Base-by-base conservation (phyloP, 2,888 invertebrate species). In the Pyrgus malvae region DNA sequence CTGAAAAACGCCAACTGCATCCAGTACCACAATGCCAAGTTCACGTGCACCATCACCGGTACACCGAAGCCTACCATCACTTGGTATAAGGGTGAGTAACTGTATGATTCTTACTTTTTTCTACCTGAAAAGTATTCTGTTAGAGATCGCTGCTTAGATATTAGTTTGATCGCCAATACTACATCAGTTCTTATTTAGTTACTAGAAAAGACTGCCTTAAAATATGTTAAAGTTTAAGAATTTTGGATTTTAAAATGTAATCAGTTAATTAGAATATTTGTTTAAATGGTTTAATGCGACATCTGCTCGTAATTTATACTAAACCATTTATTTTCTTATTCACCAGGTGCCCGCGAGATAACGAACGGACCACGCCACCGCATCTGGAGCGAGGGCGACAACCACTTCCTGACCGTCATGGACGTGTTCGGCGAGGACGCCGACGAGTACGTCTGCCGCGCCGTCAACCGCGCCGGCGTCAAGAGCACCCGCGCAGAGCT, bases 401-500 rank as follows among this genome's bases (percentile, higher is more conserved):
- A 92, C 60, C 95, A 98, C 75, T 95, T 94, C 77, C 92, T 99
- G 14, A 94, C 96, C 0, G 96, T 99, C 14, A 95, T 95, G 75
- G 98, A 99, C 71, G 96, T 99, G 2, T 98, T 95, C 81, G 98
- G 98, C 0, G 99, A 99, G 79, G 99, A 99, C 84, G 98, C 98
- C 0, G 99, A 99, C 83, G 99, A 99, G 82, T 99, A 99, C 80
- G 95, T 97, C 8, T 98, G 98, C 76, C 93, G 98, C 53, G 99
- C 99, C 1, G 95, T 95, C 59, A 99, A 99, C 90, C 94, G 95
- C 69, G 99, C 96, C 9, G 99, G 99, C 19, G 95, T 96, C 23
- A 97, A 98, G 84, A 97, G 97, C 50, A 98, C 98, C n/a, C 92
- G 98, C 60, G 99, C 98, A 27, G 97, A 99, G 73, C 92, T 99